phyloP scores from a whole-genome alignment of 2,113 vertebrate species.

The Lucifuga dentata region DNA sequence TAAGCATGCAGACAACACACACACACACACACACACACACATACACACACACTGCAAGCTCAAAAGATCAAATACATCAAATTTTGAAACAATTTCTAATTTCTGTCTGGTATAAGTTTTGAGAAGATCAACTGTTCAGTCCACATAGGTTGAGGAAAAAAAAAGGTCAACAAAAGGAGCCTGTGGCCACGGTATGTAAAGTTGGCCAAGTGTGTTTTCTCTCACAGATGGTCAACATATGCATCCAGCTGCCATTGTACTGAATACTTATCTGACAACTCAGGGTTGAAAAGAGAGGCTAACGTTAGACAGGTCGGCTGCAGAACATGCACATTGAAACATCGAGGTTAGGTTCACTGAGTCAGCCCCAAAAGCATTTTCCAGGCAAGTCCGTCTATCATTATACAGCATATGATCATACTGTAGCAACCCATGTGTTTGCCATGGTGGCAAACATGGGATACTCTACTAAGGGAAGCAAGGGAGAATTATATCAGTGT shows the following conservation, averaged over 20 bases:
- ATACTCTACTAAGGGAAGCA: conserved; percentile 29
- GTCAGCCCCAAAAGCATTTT: conserved; percentile 42
- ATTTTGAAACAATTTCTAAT: conserved; percentile 24
- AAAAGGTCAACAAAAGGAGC: conserved; percentile 64
- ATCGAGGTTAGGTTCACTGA: conserved; percentile 28
- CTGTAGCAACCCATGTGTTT: conserved; percentile 48
- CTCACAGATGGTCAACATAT: conserved; percentile 82
- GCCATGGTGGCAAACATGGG: conserved; percentile 40
- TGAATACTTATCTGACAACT: conserved; percentile 75
- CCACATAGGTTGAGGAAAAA: conserved; percentile 60
- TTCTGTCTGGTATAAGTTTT: conserved; percentile 45
- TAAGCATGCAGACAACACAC: background rate
- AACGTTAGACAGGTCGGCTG: conserved; percentile 54
- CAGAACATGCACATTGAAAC: conserved; percentile 48
- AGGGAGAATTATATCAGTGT: background rate
- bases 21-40: conserved; percentile 21
- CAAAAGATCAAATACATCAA: conserved; percentile 8
- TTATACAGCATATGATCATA: conserved; percentile 36
- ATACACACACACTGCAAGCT: conserved; percentile 30
- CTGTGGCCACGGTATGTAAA: conserved; percentile 70
- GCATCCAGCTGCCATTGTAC: conserved; percentile 62
- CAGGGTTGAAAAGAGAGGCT: conserved; percentile 63
- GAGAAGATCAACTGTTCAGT: conserved; percentile 54
- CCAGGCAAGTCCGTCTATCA: conserved; percentile 36
- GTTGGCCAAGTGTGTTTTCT: conserved; percentile 67